Percentiles rank a stretch among this genome's conserved stretches.
These are phyloP conservation scores for Argyra leucocephala DNA, from an alignment of 2,888 invertebrate genomes.

Conservation along the genomic window DNA sequence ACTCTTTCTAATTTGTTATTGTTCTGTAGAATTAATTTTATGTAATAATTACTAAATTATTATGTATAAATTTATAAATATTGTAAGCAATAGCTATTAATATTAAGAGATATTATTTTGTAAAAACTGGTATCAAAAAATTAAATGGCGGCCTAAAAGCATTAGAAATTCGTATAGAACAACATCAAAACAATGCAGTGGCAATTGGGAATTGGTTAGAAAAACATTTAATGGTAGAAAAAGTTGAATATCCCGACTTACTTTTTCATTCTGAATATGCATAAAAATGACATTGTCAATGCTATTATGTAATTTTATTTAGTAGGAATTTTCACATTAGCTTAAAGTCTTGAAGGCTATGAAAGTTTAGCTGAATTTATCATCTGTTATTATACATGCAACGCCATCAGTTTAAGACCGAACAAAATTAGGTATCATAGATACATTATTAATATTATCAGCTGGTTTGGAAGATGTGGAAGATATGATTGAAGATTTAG, in stretches of 20 bases:
- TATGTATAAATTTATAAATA: no score
- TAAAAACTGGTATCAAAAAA: no score
- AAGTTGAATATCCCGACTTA: slow-evolving; percentile 78
- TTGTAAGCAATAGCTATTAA: no score
- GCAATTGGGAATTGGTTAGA: slow-evolving; percentile 73
- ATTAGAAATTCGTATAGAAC: slow-evolving; percentile 80
- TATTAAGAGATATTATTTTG: no score
- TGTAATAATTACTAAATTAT: no score
- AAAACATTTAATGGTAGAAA: slow-evolving; percentile 64
- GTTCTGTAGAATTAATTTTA: no score
- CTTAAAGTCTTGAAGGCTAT: slow-evolving; percentile 91
- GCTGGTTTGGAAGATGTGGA: slow-evolving; percentile 62
- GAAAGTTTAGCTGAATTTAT: slow-evolving; percentile 87
- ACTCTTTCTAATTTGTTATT: no score
- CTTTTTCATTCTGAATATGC: slow-evolving; percentile 79
- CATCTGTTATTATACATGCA: slow-evolving; percentile 89
- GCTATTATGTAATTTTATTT: slow-evolving; percentile 82
- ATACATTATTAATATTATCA: slow-evolving; percentile 75
- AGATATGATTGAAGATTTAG: slow-evolving; percentile 86
- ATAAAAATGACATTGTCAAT: slow-evolving; percentile 73
- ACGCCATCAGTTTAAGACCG: slow-evolving; percentile 72
- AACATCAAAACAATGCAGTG: slow-evolving; percentile 70
- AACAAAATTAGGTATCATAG: slow-evolving; percentile 65
- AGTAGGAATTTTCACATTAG: slow-evolving; percentile 73
- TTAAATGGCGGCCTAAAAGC: slow-evolving; percentile 92